phyloP scores from a whole-genome alignment of 2,113 vertebrate genomes.

The Notarius quadriscutis region DNA sequence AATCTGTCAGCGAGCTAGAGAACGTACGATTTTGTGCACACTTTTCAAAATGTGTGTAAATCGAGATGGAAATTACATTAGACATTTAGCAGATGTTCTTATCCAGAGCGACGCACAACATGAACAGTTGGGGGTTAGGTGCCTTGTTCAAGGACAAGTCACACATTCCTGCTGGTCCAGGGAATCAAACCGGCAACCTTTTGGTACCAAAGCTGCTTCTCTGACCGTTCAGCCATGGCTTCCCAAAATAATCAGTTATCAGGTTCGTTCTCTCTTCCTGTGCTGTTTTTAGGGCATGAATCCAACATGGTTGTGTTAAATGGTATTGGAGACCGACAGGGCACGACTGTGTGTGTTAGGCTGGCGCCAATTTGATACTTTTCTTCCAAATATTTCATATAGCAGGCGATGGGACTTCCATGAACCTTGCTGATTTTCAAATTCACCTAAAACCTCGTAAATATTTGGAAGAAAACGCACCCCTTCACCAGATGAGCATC shows the following conservation, averaged over 20 bases:
- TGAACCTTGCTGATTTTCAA: not conserved
- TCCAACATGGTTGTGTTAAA: constrained; percentile 4
- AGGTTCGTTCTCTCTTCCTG: too few species aligned
- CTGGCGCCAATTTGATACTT: not conserved
- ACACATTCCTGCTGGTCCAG: too few species aligned
- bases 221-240: too few species aligned
- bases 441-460: not conserved
- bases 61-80: not conserved
- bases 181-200: too few species aligned
- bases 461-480: not conserved
- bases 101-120: too few species aligned
- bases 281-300: not conserved
- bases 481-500: not conserved
- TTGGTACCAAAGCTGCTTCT: too few species aligned
- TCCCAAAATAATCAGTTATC: not conserved
- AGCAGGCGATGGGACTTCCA: not conserved
- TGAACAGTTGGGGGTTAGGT: too few species aligned
- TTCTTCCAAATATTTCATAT: not conserved
- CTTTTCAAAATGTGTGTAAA: not conserved
- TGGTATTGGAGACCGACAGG: not conserved
- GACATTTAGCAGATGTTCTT: too few species aligned
- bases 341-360: not conserved
- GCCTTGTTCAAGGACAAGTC: too few species aligned
- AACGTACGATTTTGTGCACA: not conserved
- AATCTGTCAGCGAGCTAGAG: not conserved